Percentiles rank a stretch among this genome's conserved stretches.
phyloP scores from a whole-genome alignment of 1,140 invertebrate species.

The Stegodyphus dumicola region DNA sequence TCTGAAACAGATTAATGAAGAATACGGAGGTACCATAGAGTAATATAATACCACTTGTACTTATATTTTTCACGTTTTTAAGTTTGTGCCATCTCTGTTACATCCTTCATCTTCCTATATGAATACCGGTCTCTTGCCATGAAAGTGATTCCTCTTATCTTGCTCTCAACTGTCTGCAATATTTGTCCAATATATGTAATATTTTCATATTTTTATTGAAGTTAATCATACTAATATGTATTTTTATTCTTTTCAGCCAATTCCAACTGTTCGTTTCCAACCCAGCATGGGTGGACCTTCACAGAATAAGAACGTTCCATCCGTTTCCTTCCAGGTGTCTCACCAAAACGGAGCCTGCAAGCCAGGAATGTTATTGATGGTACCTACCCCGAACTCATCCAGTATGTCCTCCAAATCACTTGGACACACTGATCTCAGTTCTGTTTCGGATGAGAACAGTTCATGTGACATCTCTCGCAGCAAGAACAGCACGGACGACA shows the following conservation, averaged over 20 bases:
- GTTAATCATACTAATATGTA: too few species aligned
- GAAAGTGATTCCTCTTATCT: too few species aligned
- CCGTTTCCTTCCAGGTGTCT: background rate
- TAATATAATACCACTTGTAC: too few species aligned
- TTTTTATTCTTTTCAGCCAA: background rate
- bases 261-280: slow-evolving; percentile 13
- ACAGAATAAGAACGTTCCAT: background rate
- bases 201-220: too few species aligned
- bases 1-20: too few species aligned
- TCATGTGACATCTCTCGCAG: background rate
- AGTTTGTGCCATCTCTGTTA: too few species aligned
- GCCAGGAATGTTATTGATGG: background rate
- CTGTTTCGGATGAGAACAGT: background rate
- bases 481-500: background rate
- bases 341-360: slow-evolving; percentile 1
- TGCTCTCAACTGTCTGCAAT: too few species aligned
- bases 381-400: slow-evolving; percentile 1
- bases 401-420: slow-evolving; percentile 3
- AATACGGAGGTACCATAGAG: too few species aligned
- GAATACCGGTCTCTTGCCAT: too few species aligned
- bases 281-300: background rate
- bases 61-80: too few species aligned
- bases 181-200: too few species aligned
- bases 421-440: slow-evolving; percentile 5
- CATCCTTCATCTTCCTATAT: too few species aligned